Percentiles rank a stretch among this genome's conserved stretches.
Evolutionary conservation across 1,140 invertebrate species (phyloP).

Genomic region (Pseudomyrmex pallidus): DNA sequence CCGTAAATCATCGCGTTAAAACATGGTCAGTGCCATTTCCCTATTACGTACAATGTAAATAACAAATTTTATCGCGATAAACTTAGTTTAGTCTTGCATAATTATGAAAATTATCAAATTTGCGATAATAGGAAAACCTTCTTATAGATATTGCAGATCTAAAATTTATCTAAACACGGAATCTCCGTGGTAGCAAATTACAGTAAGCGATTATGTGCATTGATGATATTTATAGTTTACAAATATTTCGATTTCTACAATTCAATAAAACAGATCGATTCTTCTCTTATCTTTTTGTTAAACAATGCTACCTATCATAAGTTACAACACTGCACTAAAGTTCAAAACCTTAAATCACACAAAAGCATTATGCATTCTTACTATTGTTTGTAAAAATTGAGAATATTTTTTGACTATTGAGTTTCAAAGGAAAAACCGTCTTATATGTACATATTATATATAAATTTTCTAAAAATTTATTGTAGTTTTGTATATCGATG

Average conservation of each 20-base stretch:
- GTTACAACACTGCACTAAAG: not conserved
- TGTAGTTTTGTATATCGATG: not conserved
- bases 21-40: constrained; percentile 9
- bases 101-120: constrained; percentile 31
- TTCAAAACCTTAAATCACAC: not conserved
- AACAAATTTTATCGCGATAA: no score
- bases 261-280: constrained; percentile 34
- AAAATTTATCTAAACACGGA: constrained; percentile 43
- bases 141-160: constrained; percentile 47
- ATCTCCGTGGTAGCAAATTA: constrained; percentile 21
- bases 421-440: constrained; percentile 19
- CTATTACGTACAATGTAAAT: not conserved
- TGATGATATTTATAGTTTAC: constrained; percentile 14
- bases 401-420: constrained; percentile 8
- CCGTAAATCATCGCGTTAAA: constrained; percentile 36
- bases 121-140: constrained; percentile 53
- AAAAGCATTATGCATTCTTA: constrained; percentile 33
- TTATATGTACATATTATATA: constrained; percentile 11
- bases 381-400: constrained; percentile 15
- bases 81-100: not conserved
- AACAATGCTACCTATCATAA: not conserved
- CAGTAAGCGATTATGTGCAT: constrained; percentile 1
- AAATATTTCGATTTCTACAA: constrained; percentile 10
- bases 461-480: constrained; percentile 24
- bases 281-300: not conserved